Percentiles rank a stretch among this genome's conserved stretches.
phyloP scores from a whole-genome alignment of 1,140 invertebrate species.

The Aphaenogaster ashmeadi region DNA sequence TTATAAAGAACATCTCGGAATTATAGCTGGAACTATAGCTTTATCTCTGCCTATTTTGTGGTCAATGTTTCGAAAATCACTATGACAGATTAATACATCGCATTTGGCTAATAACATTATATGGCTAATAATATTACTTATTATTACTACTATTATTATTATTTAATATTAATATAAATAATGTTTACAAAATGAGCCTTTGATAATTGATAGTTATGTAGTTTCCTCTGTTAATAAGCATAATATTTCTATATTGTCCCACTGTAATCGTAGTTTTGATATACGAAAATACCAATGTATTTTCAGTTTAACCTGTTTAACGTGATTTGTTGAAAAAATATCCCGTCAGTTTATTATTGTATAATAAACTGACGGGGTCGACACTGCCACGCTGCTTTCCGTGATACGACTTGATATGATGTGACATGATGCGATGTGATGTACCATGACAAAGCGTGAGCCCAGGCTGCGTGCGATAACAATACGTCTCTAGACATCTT shows the following conservation, averaged over 20 bases:
- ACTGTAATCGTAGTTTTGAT: neutral
- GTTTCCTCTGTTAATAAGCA: neutral
- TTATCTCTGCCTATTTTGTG: neutral
- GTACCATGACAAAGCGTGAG: constrained; percentile 34
- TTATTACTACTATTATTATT: too few relatives aligned
- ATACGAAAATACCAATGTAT: neutral
- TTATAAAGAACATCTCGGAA: neutral
- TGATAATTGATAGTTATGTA: neutral
- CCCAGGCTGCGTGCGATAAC: constrained; percentile 35
- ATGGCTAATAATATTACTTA: too few relatives aligned
- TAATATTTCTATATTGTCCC: neutral
- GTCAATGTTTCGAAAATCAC: neutral
- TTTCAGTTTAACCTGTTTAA: constrained; percentile 4
- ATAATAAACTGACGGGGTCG: neutral
- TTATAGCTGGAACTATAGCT: neutral
- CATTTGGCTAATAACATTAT: neutral
- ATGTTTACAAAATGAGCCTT: neutral
- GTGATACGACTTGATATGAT: constrained; percentile 2
- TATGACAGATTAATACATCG: neutral
- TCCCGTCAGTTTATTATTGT: constrained; percentile 19
- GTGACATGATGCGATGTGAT: constrained; percentile 25
- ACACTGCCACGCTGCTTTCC: neutral
- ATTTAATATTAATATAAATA: too few relatives aligned
- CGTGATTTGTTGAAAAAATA: constrained; percentile 31
- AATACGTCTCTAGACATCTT: constrained; percentile 40